phyloP scores from a whole-genome alignment of 2,113 vertebrate genomes.

The Xerus inauris region DNA sequence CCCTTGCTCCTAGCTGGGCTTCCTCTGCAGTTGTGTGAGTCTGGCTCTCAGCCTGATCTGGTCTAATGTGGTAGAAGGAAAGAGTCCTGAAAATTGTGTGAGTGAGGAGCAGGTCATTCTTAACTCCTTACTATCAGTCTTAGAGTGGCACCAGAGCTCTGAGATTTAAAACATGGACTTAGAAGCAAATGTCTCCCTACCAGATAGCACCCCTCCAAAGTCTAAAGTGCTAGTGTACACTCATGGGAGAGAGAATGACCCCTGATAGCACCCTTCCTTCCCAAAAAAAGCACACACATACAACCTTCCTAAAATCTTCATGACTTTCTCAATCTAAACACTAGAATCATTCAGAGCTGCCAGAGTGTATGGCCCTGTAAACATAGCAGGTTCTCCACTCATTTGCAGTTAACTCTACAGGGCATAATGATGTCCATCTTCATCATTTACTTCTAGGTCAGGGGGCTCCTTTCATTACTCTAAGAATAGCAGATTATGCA shows the following conservation, averaged over 20 bases:
- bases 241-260: background rate
- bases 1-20: background rate
- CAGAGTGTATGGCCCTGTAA: background rate
- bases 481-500: background rate
- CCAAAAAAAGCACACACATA: background rate
- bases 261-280: rapidly evolving
- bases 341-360: background rate
- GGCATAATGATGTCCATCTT: background rate
- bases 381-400: background rate
- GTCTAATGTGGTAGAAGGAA: background rate
- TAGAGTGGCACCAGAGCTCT: background rate
- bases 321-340: background rate
- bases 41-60: background rate
- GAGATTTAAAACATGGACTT: background rate
- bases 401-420: background rate
- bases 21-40: background rate
- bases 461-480: background rate
- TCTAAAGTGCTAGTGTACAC: background rate
- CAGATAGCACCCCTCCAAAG: background rate
- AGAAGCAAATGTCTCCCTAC: background rate
- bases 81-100: background rate
- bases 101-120: background rate
- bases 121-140: background rate
- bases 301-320: background rate
- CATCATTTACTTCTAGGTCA: background rate